Percentiles rank a stretch among this genome's conserved stretches.
Conservation (phyloP, 2,797 vertebrate species). For the Enteromius unitaeniatus region DNA sequence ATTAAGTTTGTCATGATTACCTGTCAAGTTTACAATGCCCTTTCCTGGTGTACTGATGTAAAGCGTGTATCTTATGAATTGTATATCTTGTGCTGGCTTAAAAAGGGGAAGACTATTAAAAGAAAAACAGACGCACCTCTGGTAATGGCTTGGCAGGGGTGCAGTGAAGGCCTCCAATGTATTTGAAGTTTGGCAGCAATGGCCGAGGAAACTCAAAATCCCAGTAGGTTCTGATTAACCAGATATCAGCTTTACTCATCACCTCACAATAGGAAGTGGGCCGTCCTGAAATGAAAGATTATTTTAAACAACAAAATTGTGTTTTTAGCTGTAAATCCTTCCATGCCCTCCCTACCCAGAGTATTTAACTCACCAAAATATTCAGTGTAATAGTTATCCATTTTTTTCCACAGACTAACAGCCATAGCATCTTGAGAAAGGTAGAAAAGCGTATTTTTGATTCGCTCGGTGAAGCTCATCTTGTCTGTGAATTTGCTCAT, state of each 20-base stretch:
- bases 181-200: constrained; percentile 89
- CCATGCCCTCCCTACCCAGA: no score
- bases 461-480: constrained; percentile 77
- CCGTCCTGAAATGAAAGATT: constrained; percentile 18
- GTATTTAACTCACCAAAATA: constrained; percentile 35
- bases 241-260: constrained; percentile 88
- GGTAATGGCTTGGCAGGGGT: constrained; percentile 87
- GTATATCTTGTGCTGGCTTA: neutral
- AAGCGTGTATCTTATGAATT: neutral
- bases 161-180: constrained; percentile 91
- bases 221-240: constrained; percentile 92
- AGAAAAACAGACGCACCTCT: constrained; percentile 72
- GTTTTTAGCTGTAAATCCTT: neutral
- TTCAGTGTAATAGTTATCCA: constrained; percentile 75
- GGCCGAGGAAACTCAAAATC: constrained; percentile 92
- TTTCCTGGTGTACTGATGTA: neutral
- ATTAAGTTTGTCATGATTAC: neutral
- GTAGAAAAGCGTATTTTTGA: constrained; percentile 78
- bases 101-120: neutral
- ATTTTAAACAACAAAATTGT: neutral
- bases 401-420: constrained; percentile 58
- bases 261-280: constrained; percentile 82
- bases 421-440: constrained; percentile 75
- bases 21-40: neutral
- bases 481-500: constrained; percentile 77